Evolutionary conservation across 1,140 invertebrate species (phyloP).

Genomic region (Drosophila ambigua): DNA sequence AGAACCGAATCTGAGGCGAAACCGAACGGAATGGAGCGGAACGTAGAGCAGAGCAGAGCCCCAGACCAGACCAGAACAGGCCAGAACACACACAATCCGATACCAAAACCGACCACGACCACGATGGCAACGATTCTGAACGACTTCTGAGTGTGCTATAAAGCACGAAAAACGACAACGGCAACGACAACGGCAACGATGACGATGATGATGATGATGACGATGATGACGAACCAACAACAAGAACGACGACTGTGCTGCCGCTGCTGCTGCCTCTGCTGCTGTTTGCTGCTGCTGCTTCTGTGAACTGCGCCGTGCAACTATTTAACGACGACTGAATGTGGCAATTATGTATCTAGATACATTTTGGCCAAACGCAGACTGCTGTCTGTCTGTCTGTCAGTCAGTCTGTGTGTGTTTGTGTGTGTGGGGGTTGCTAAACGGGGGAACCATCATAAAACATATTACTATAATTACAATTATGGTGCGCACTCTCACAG

Average conservation of each 20-base stretch:
- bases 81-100: slow-evolving; percentile 57
- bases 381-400: slow-evolving; percentile 44
- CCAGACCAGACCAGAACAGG: slow-evolving; percentile 22
- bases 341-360: slow-evolving; percentile 84
- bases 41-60: not conserved
- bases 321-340: slow-evolving; percentile 84
- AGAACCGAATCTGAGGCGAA: too few species aligned
- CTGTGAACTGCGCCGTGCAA: slow-evolving; percentile 83
- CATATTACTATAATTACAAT: slow-evolving; percentile 83
- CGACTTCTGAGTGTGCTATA: slow-evolving; percentile 77
- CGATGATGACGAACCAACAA: slow-evolving; percentile 11
- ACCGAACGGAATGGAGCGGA: too few species aligned
- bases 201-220: slow-evolving; percentile 11
- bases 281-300: slow-evolving; percentile 27
- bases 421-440: slow-evolving; percentile 73
- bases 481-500: slow-evolving; percentile 65
- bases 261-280: slow-evolving; percentile 17
- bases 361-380: slow-evolving; percentile 82
- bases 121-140: slow-evolving; percentile 77
- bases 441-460: slow-evolving; percentile 79
- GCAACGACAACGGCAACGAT: slow-evolving; percentile 9
- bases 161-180: slow-evolving; percentile 66
- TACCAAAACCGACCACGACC: slow-evolving; percentile 71
- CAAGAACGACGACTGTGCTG: slow-evolving; percentile 38
- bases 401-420: slow-evolving; percentile 19